Base-by-base conservation (phyloP, 2,888 invertebrate genomes). In the Hesperia comma region DNA sequence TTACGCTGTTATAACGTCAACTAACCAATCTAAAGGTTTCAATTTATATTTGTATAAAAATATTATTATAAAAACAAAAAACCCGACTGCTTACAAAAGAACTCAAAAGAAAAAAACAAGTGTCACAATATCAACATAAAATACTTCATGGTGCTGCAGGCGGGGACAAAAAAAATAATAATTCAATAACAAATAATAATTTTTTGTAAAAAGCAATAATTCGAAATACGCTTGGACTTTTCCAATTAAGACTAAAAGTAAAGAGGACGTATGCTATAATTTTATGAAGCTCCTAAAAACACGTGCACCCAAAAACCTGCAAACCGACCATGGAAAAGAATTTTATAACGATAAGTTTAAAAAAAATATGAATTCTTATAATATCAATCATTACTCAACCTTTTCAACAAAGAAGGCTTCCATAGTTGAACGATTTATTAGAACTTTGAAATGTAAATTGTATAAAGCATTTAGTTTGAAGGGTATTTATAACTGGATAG, bases 221-320 rank as follows among this genome's bases (percentile, higher is more conserved):
- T 84, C 83, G 4, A 87, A 87, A 51, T 51, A 51, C 19, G 17
- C 19, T 19, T 51, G 51, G 51, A 19, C 19, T 33, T 33, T 33
- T 33, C 33, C 46, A n/a, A 46, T 46, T 15, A 46, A 46, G 46
- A 46, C 46, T 46, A 46, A 46, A 46, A 46, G 46, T 46, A 46
- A 46, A 46, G 46, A 46, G 46, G 46, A 46, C 15, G 46, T 46
- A 46, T 46, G 46, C 15, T n/a, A 46, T 46, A 46, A 6, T 46
- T 46, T 46, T 46, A n/a, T 46, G 17, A 46, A 46, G 15, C 46
- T 46, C n/a, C 15, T 46, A 15, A 46, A 46, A 46, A 46, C 46
- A 46, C 46, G 46, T 46, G 46, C 15, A 6, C 46, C 46, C 46
- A 46, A 46, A 46, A 46, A 46, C 46, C 46, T 46, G 14, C 46